Evolutionary conservation across 1,140 invertebrate species (phyloP).

Genomic region (Pararge aegeria): DNA sequence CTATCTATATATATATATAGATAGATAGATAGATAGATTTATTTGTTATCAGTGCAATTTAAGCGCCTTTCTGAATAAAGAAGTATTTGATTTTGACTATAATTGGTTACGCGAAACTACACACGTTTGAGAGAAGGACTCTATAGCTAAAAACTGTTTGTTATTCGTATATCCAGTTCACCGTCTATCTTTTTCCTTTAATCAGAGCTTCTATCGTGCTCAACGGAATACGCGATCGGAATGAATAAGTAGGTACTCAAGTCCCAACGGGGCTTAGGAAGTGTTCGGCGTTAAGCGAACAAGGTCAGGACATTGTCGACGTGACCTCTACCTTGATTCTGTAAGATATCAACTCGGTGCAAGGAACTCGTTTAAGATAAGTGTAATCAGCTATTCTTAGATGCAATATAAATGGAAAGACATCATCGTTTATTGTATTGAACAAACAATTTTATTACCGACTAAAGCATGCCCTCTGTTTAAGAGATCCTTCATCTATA

Average conservation of each 20-base stretch:
- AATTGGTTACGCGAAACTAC: too few species aligned
- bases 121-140: too few species aligned
- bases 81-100: too few species aligned
- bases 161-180: too few species aligned
- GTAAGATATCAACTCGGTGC: background rate
- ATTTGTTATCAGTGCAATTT: too few species aligned
- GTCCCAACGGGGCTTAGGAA: background rate
- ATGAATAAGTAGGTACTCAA: background rate
- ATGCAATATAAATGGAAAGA: background rate
- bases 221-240: background rate
- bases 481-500: too few species aligned
- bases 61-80: too few species aligned
- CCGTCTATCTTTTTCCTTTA: background rate
- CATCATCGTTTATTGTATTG: background rate
- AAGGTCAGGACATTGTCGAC: background rate
- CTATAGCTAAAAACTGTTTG: too few species aligned
- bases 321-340: conserved; percentile 1
- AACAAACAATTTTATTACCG: background rate
- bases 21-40: too few species aligned
- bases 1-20: too few species aligned
- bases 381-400: background rate
- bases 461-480: too few species aligned
- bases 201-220: background rate
- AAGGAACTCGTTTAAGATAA: background rate
- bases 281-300: background rate